A percentile compares a stretch with the other conserved stretches of the same genome.
These are phyloP conservation scores for Argopecten irradians DNA, from an alignment of 1,140 invertebrate species.

Conservation along the genomic window DNA sequence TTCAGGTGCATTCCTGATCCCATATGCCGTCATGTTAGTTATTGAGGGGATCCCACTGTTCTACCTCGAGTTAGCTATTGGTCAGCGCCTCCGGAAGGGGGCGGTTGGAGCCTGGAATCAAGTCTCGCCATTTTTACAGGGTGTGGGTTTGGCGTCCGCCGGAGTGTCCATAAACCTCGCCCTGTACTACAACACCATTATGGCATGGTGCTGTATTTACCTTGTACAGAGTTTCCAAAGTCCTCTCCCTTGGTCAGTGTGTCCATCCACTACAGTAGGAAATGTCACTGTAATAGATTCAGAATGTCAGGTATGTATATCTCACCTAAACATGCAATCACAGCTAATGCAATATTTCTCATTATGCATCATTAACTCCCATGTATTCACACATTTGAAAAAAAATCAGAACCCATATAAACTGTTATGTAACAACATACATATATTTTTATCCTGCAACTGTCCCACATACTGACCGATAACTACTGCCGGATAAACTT, in stretches of 20 bases:
- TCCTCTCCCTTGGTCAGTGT: constrained; percentile 94
- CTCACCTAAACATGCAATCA: background rate
- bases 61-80: constrained; percentile 78
- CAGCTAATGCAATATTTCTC: no score
- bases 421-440: no score
- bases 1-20: constrained; percentile 78
- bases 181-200: constrained; percentile 99
- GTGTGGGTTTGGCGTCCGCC: constrained; percentile 96
- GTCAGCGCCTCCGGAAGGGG: constrained; percentile 72
- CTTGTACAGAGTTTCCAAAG: constrained; percentile 80
- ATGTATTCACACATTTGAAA: no score
- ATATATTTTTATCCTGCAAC: no score
- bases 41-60: constrained; percentile 78
- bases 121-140: constrained; percentile 76
- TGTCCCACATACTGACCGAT: no score
- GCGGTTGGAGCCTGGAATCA: constrained; percentile 66
- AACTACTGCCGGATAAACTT: no score
- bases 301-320: constrained; percentile 59
- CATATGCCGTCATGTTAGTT: constrained; percentile 77
- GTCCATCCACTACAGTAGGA: constrained; percentile 72
- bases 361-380: no score
- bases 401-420: no score
- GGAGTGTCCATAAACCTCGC: constrained; percentile 97
- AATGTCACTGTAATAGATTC: constrained; percentile 55
- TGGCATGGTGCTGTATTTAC: constrained; percentile 98